A percentile compares a stretch with the other conserved stretches of the same genome.
Conservation (phyloP, 1,140 invertebrate species). For the Drosophila willistoni region DNA sequence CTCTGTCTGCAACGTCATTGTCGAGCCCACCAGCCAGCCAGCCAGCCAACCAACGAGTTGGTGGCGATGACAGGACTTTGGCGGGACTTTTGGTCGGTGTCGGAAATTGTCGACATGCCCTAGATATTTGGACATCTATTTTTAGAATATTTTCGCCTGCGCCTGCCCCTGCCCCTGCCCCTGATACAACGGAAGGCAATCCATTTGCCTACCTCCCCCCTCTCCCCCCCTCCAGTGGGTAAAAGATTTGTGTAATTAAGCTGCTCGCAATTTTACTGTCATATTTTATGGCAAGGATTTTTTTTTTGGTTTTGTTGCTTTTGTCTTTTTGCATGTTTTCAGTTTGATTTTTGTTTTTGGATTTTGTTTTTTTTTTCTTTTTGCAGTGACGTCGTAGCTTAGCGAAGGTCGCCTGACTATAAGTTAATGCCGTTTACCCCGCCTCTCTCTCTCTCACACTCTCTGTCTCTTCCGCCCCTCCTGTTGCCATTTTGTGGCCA, state of each 20-base stretch:
- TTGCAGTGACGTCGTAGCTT: conserved; percentile 38
- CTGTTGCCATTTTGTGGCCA: conserved; percentile 4
- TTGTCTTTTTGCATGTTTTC: conserved; percentile 23
- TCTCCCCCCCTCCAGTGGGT: not conserved
- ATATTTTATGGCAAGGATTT: conserved; percentile 34
- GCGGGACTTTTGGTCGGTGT: not conserved
- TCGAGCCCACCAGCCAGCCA: conserved; percentile 26
- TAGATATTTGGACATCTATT: conserved; percentile 47
- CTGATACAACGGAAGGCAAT: not conserved
- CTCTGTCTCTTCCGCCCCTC: not conserved
- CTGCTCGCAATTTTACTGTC: conserved; percentile 30
- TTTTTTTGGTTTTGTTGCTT: conserved; percentile 18
- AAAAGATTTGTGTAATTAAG: conserved; percentile 7
- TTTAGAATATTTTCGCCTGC: conserved; percentile 23
- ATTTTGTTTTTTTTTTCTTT: not conserved
- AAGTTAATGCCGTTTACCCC: not conserved
- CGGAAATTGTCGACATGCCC: conserved; percentile 32
- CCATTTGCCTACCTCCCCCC: not conserved
- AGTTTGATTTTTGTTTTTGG: conserved; percentile 28
- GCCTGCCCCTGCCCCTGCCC: not conserved
- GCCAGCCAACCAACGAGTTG: not conserved
- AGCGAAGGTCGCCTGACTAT: conserved; percentile 41
- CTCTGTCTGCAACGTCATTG: conserved; percentile 15
- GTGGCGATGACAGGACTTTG: conserved; percentile 5
- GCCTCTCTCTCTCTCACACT: not conserved